These are phyloP conservation scores for Perognathus longimembris DNA, from an alignment of 2,113 vertebrate genomes.

Conservation along the genomic window DNA sequence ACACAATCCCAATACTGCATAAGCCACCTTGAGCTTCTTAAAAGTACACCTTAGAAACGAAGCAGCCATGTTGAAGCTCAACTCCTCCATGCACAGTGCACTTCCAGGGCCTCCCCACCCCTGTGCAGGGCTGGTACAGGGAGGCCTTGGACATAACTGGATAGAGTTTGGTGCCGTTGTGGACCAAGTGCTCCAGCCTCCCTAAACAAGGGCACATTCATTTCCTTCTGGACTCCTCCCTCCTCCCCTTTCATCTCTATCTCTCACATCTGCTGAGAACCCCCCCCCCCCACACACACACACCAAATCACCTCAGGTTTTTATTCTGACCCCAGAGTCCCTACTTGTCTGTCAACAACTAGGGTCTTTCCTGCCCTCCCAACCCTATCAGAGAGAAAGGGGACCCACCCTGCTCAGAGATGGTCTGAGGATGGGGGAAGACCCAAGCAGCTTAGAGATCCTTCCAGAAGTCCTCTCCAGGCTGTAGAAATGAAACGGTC, in stretches of 20 bases:
- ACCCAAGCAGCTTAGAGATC: too few species aligned
- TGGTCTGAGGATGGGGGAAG: too few species aligned
- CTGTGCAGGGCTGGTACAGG: too few species aligned
- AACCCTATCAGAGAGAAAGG: not conserved
- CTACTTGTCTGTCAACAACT: constrained; percentile 5
- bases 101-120: not conserved
- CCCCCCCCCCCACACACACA: too few species aligned
- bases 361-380: not conserved
- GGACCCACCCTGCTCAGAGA: not conserved
- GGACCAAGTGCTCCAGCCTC: not conserved
- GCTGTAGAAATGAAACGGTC: not conserved
- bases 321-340: not conserved
- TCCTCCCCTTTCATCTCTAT: not conserved
- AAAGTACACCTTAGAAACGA: constrained; percentile 32
- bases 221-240: not conserved
- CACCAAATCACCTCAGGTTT: not conserved
- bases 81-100: not conserved
- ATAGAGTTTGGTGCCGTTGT: not conserved
- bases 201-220: not conserved
- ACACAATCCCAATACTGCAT: not conserved
- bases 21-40: not conserved
- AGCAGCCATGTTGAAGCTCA: not conserved
- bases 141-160: not conserved
- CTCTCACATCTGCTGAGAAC: too few species aligned
- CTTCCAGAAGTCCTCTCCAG: not conserved